Conservation (phyloP, 2,888 invertebrate genomes). For the Melanchra persicariae region DNA sequence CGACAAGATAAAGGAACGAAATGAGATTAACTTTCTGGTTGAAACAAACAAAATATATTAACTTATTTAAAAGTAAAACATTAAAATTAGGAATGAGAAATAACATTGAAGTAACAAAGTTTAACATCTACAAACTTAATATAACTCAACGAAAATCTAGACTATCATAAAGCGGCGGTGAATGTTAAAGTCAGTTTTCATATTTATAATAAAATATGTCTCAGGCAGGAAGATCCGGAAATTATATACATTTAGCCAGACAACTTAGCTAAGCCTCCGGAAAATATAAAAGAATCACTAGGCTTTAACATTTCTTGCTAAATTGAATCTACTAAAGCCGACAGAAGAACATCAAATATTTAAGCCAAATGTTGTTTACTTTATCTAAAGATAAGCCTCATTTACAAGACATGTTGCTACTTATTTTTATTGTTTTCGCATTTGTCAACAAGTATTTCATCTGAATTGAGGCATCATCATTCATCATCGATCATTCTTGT, state of each 20-base stretch:
- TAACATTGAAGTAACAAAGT: neutral
- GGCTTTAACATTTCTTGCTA: constrained; percentile 5
- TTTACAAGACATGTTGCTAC: neutral
- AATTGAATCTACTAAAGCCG: constrained; percentile 15
- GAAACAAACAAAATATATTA: no score
- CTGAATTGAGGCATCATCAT: neutral
- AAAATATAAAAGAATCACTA: constrained; percentile 18
- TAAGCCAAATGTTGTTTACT: neutral
- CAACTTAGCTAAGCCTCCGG: neutral
- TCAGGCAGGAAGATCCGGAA: constrained; percentile 25
- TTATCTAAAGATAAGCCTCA: neutral
- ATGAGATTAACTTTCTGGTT: no score
- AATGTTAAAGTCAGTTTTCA: neutral
- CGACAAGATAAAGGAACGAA: neutral
- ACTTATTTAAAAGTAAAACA: no score
- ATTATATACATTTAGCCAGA: constrained; percentile 34
- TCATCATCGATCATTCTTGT: neutral
- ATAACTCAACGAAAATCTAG: neutral
- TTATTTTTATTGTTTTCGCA: neutral
- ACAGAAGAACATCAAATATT: neutral
- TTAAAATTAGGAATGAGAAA: neutral
- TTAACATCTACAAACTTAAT: no score
- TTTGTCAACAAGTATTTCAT: neutral
- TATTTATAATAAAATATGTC: constrained; percentile 16
- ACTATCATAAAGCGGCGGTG: neutral